A percentile compares a stretch with the other conserved stretches of the same genome.
Evolutionary conservation across 2,888 invertebrate species (phyloP).

Genomic region (Thyatira batis): DNA sequence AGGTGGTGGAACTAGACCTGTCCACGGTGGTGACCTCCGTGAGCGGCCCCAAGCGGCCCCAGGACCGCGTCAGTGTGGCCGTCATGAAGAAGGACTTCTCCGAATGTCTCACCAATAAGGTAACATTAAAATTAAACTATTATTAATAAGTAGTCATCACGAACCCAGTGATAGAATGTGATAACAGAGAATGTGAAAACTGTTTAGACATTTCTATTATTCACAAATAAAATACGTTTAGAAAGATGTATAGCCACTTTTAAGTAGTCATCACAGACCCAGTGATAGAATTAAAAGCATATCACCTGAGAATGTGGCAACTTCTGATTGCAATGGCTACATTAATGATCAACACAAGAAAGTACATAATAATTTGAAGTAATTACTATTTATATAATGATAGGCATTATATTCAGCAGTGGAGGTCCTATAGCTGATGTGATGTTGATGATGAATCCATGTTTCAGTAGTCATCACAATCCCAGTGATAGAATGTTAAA

Average conservation of each 20-base stretch:
- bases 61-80: constrained; percentile 95
- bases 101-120: constrained; percentile 93
- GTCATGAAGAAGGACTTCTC: constrained; percentile 96
- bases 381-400: too few relatives aligned
- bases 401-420: too few relatives aligned
- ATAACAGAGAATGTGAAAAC: constrained; percentile 21
- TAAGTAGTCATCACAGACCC: constrained; percentile 19
- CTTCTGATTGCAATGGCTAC: constrained; percentile 2
- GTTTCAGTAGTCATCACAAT: constrained; percentile 7
- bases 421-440: too few relatives aligned
- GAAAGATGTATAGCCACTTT: constrained; percentile 3
- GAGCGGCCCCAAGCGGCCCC: constrained; percentile 98
- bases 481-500: constrained; percentile 23
- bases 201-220: constrained; percentile 4
- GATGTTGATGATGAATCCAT: too few relatives aligned
- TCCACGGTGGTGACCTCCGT: constrained; percentile 95
- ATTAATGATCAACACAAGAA: too few relatives aligned
- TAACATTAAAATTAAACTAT: constrained; percentile 60
- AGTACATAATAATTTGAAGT: too few relatives aligned
- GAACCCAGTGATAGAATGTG: constrained; percentile 25
- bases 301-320: constrained; percentile 18
- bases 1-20: constrained; percentile 93
- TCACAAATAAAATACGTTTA: constrained; percentile 2
- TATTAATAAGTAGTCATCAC: constrained; percentile 16
- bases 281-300: constrained; percentile 31